Evolutionary conservation across 2,888 invertebrate genomes (phyloP).

Genomic region (Epirrita christyi): DNA sequence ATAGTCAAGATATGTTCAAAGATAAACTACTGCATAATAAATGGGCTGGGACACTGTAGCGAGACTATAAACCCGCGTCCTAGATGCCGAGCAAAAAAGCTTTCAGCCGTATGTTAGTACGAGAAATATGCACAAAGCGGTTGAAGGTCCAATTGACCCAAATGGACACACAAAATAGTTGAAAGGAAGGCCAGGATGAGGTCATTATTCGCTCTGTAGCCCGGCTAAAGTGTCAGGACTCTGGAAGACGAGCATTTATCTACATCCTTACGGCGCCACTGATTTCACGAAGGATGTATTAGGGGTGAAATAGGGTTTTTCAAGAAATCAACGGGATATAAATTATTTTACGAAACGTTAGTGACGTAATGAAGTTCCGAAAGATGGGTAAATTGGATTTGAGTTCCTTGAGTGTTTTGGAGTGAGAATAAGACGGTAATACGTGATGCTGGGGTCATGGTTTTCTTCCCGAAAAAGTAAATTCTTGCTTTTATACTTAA

Average conservation of each 20-base stretch:
- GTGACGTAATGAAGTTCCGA: slow-evolving; percentile 52
- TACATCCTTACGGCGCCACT: slow-evolving; percentile 78
- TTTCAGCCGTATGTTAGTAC: slow-evolving; percentile 66
- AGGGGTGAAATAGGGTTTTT: slow-evolving; percentile 66
- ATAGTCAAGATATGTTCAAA: neutral
- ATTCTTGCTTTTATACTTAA: slow-evolving; percentile 12
- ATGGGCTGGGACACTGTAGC: slow-evolving; percentile 12
- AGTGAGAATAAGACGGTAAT: slow-evolving; percentile 36
- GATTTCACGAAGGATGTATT: slow-evolving; percentile 74
- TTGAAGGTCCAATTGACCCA: slow-evolving; percentile 79
- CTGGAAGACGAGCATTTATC: slow-evolving; percentile 76
- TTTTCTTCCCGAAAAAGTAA: slow-evolving; percentile 15
- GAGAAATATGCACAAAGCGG: slow-evolving; percentile 74
- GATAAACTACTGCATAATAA: slow-evolving; percentile 11
- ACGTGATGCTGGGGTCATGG: slow-evolving; percentile 25
- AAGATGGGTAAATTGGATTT: slow-evolving; percentile 40
- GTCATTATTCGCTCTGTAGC: slow-evolving; percentile 79
- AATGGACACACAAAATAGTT: slow-evolving; percentile 81
- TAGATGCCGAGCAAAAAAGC: slow-evolving; percentile 66
- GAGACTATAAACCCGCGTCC: slow-evolving; percentile 38
- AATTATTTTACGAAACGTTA: slow-evolving; percentile 60
- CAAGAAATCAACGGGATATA: slow-evolving; percentile 69
- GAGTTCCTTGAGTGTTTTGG: slow-evolving; percentile 38
- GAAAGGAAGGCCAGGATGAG: slow-evolving; percentile 70
- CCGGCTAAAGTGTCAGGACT: slow-evolving; percentile 76